phyloP scores from a whole-genome alignment of 2,888 invertebrate genomes.

The Amphipoea lucens region DNA sequence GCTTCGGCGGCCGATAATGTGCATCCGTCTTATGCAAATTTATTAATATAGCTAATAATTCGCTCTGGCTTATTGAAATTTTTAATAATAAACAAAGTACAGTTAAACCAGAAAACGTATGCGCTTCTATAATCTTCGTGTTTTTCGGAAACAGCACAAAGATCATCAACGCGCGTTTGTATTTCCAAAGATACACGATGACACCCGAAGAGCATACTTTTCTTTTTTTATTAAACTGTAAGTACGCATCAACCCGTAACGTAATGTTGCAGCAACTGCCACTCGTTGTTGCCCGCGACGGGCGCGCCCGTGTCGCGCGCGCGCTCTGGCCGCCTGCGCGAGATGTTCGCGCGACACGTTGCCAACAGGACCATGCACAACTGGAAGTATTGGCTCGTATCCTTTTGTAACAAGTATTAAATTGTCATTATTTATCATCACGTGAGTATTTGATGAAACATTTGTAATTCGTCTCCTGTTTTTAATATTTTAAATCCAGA shows the following conservation, averaged over 20 bases:
- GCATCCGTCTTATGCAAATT: neutral
- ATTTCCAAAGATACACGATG: neutral
- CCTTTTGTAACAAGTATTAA: slow-evolving; percentile 83
- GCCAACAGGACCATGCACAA: slow-evolving; percentile 95
- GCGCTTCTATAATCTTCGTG: neutral
- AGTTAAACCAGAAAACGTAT: neutral
- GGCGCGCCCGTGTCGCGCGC: slow-evolving; percentile 98
- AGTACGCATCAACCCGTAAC: neutral
- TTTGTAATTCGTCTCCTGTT: neutral
- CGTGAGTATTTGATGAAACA: neutral
- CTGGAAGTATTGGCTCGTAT: slow-evolving; percentile 99
- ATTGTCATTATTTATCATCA: neutral
- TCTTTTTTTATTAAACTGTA: neutral
- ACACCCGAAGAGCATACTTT: neutral
- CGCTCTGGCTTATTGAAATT: neutral
- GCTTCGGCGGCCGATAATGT: neutral
- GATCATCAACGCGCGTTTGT: neutral
- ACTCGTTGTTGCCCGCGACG: slow-evolving; percentile 98
- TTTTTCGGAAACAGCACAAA: neutral
- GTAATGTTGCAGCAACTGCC: slow-evolving; percentile 94
- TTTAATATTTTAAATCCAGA: neutral
- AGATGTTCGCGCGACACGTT: slow-evolving; percentile 98
- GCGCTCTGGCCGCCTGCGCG: slow-evolving; percentile 96
- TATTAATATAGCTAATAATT: neutral
- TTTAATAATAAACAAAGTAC: neutral